Base-by-base conservation (phyloP, 1,140 invertebrate species). In the Nasonia giraulti region DNA sequence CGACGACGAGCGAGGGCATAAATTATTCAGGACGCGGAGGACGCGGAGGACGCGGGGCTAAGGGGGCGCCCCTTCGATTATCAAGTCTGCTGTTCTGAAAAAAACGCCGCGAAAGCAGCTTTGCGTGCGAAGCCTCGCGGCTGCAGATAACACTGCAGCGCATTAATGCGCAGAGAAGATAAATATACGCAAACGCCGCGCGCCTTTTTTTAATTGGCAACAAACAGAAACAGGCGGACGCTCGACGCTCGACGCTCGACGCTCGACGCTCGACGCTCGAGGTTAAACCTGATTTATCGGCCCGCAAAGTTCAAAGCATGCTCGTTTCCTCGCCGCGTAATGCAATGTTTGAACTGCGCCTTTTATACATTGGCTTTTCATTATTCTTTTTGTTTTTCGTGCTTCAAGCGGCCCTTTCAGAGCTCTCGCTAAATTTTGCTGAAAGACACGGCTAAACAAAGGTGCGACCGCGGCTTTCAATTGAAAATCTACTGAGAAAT, bases 11-110 rank as follows among this genome's bases (percentile, higher is more conserved):
- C 73, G 40, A 37, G 23, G 7, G 66, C 27, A 73, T 75, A 11
- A 50, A 83, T 83, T 83, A 83, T 83, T 83, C 81, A 83, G 37
- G 27, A 6, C 37, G 8, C 47, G 27, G 4, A 83, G 37, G 27
- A 6, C 37, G 8, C 47, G 27, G 4, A 71, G 27, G 27, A 6
- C 37, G 8, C 47, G 27, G 4, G 27, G 27, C 27, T 27, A 27
- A 71, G 27, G 11, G 68, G 8, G 31, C 27, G 11, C 6, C n/a
- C 20, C 66, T 80, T 44, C 79, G 68, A 71, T 80, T 71, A 73
- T 50, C 62, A 10, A 40, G 68, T 81, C 80, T 10, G 44, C 80
- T 10, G 44, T 47, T 47, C 12, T 12, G 44, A 47, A 47, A 47
- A 47, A 47, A 47, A 47, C 27, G 27, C 27, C 27, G 27, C 27